These are phyloP conservation scores for Ceratosolen solmsi DNA, from an alignment of 1,140 invertebrate species.

Conservation along the genomic window DNA sequence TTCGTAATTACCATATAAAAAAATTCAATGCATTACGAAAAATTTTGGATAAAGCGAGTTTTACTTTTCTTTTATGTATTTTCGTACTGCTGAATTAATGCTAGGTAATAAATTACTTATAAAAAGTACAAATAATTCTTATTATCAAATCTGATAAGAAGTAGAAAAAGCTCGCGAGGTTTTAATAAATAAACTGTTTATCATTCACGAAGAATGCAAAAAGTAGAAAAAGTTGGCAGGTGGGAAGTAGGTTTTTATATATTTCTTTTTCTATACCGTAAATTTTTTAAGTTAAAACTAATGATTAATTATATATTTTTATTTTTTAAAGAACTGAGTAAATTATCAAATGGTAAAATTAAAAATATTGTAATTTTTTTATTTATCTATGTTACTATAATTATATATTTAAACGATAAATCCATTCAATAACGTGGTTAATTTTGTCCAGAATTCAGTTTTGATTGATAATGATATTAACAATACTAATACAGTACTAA, in stretches of 20 bases:
- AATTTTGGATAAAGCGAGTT: slow-evolving; percentile 6
- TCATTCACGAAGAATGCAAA: slow-evolving; percentile 4
- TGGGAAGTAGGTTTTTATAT: neutral
- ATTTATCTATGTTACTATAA: neutral
- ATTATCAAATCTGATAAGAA: slow-evolving; percentile 64
- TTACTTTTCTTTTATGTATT: neutral
- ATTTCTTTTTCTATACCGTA: neutral
- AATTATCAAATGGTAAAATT: neutral
- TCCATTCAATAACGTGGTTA: slow-evolving; percentile 20
- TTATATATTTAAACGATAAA: slow-evolving; percentile 7
- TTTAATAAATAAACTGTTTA: slow-evolving; percentile 20
- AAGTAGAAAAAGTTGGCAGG: slow-evolving; percentile 13
- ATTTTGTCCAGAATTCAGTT: slow-evolving; percentile 9
- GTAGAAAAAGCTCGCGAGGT: slow-evolving; percentile 29
- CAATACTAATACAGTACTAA: slow-evolving; percentile 44
- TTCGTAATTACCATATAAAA: slow-evolving; percentile 20
- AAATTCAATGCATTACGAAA: neutral
- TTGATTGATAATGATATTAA: slow-evolving; percentile 39
- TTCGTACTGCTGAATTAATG: slow-evolving; percentile 40
- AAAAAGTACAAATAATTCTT: slow-evolving; percentile 66
- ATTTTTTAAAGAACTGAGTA: neutral
- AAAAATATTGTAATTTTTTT: slow-evolving; percentile 17
- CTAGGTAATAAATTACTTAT: slow-evolving; percentile 59
- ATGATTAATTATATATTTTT: neutral
- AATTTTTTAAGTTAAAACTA: slow-evolving; percentile 14